A percentile compares a stretch with the other conserved stretches of the same genome.
phyloP scores from a whole-genome alignment of 1,140 invertebrate species.

The Drusus annulatus region DNA sequence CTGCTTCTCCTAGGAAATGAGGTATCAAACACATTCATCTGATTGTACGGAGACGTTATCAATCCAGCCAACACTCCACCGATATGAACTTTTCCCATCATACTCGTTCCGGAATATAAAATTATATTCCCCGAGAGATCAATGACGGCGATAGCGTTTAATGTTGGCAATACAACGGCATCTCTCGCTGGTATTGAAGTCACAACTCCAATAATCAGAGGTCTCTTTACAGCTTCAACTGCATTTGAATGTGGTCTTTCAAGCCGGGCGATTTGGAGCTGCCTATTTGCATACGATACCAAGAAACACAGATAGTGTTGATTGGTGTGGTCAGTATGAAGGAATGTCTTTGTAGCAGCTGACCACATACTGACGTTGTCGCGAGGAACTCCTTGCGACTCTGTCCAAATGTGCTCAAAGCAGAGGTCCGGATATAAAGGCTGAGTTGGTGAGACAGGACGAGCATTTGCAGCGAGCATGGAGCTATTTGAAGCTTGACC shows the following conservation, averaged over 20 bases:
- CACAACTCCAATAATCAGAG: constrained; percentile 83
- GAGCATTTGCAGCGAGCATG: constrained; percentile 63
- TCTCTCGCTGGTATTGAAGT: constrained; percentile 85
- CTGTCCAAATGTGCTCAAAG: constrained; percentile 91
- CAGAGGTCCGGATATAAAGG: constrained; percentile 88
- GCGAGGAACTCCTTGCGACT: constrained; percentile 74
- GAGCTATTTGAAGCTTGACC: constrained; percentile 68
- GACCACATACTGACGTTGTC: constrained; percentile 67
- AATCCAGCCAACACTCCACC: constrained; percentile 78
- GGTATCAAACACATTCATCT: constrained; percentile 70
- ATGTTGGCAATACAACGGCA: constrained; percentile 82
- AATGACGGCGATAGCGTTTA: constrained; percentile 87
- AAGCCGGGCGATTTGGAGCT: constrained; percentile 82
- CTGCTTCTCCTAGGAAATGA: constrained; percentile 79
- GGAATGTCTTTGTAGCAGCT: constrained; percentile 83
- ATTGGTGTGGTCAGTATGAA: constrained; percentile 86
- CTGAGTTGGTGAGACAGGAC: constrained; percentile 71
- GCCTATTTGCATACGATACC: constrained; percentile 74
- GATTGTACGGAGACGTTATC: constrained; percentile 75
- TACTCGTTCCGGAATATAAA: constrained; percentile 86
- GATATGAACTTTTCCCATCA: constrained; percentile 89
- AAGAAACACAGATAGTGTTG: constrained; percentile 90
- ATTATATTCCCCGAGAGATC: constrained; percentile 85
- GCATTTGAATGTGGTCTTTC: constrained; percentile 77
- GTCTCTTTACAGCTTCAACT: constrained; percentile 69